Evolutionary conservation across 2,888 invertebrate genomes (phyloP).

Genomic region (Lasioglossum pauxillum): DNA sequence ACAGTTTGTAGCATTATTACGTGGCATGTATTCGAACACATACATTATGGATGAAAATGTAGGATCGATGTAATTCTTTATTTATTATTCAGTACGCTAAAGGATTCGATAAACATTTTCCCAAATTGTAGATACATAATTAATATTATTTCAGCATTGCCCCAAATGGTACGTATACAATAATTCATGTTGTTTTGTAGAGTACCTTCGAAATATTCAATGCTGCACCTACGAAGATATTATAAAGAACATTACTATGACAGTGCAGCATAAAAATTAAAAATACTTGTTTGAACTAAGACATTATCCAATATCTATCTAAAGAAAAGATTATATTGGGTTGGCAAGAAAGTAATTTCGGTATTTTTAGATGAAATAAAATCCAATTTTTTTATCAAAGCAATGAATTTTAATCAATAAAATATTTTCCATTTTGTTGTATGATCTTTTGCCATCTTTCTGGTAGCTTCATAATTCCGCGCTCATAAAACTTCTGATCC

Average conservation of each 20-base stretch:
- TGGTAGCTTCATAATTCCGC: no score
- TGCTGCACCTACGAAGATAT: background rate
- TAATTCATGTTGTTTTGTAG: background rate
- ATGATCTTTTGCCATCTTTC: no score
- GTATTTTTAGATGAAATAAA: no score
- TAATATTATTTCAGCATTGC: background rate
- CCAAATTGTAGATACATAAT: background rate
- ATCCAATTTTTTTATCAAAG: no score
- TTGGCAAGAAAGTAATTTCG: no score
- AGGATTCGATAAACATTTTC: background rate
- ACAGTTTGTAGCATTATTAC: background rate
- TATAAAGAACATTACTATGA: background rate
- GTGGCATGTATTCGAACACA: background rate
- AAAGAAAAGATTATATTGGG: background rate
- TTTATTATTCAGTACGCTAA: background rate
- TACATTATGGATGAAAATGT: background rate
- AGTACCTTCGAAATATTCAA: background rate
- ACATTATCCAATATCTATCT: background rate
- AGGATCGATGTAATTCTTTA: background rate
- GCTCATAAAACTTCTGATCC: no score
- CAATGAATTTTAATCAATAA: no score
- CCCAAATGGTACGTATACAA: background rate
- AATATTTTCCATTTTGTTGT: no score
- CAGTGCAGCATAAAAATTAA: background rate
- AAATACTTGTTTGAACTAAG: background rate